Conservation (phyloP, 1,140 invertebrate genomes). For the Drosophila sulfurigaster region DNA sequence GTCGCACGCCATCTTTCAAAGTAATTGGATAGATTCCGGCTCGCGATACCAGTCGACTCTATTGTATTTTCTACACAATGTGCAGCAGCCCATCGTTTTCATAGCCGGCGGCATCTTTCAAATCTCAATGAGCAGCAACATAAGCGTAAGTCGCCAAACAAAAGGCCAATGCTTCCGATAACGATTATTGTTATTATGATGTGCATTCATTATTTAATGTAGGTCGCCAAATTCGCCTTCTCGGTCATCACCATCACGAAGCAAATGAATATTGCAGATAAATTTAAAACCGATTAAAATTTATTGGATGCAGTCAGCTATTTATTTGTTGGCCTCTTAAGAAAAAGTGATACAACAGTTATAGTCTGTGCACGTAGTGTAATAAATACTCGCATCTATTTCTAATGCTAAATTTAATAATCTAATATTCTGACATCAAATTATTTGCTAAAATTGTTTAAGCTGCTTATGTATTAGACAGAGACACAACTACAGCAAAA, state of each 20-base stretch:
- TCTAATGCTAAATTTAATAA: not conserved
- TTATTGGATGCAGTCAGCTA: not conserved
- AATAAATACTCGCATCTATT: not conserved
- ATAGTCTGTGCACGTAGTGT: conserved; percentile 6
- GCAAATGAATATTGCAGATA: conserved; percentile 74
- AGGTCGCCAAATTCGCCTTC: conserved; percentile 73
- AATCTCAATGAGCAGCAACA: conserved; percentile 75
- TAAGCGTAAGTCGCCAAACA: conserved; percentile 56
- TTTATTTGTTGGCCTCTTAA: conserved; percentile 11
- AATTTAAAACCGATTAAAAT: conserved; percentile 65
- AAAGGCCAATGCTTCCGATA: not conserved
- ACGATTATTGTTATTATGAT: conserved; percentile 8
- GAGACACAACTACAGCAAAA: not conserved
- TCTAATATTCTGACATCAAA: not conserved
- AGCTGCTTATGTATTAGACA: not conserved
- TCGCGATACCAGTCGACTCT: conserved; percentile 60
- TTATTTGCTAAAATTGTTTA: not conserved
- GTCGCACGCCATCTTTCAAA: conserved; percentile 61
- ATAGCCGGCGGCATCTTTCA: conserved; percentile 70
- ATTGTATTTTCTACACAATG: conserved; percentile 70
- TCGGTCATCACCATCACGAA: conserved; percentile 69
- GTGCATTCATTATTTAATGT: not conserved
- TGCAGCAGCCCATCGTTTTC: conserved; percentile 67
- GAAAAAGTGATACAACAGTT: conserved; percentile 12
- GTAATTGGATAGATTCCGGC: conserved; percentile 65